Conservation (phyloP, 1,140 invertebrate genomes). For the Oncopeltus fasciatus region DNA sequence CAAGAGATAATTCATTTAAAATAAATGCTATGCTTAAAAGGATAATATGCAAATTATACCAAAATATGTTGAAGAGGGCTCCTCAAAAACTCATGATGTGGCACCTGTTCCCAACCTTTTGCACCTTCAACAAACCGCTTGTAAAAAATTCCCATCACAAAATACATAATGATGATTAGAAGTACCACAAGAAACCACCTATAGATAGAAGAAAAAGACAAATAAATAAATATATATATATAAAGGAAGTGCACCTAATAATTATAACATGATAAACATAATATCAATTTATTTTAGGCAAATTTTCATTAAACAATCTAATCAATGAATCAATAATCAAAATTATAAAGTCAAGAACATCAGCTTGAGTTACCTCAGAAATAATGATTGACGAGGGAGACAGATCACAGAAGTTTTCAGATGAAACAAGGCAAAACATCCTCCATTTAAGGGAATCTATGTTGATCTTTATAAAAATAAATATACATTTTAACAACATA, state of each 20-base stretch:
- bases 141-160: slow-evolving; percentile 2
- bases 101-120: slow-evolving; percentile 7
- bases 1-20: too few species aligned
- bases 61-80: background rate
- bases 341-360: too few species aligned
- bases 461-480: background rate
- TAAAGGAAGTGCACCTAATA: too few species aligned
- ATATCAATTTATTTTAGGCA: too few species aligned
- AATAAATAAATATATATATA: too few species aligned
- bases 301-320: too few species aligned
- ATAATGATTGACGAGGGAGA: background rate
- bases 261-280: too few species aligned
- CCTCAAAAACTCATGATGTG: background rate
- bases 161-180: background rate
- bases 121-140: slow-evolving; percentile 1
- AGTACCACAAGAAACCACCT: background rate
- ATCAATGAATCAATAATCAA: too few species aligned
- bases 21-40: background rate
- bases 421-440: slow-evolving; percentile 2
- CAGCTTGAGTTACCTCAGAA: background rate
- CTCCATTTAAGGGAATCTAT: background rate
- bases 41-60: background rate
- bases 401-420: background rate
- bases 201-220: too few species aligned
- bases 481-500: background rate